Percentiles rank a stretch among this genome's conserved stretches.
Evolutionary conservation across 37 sponge, comb jelly and placozoan genomes (phyloP).

Genomic region (Axinella damicornis): DNA sequence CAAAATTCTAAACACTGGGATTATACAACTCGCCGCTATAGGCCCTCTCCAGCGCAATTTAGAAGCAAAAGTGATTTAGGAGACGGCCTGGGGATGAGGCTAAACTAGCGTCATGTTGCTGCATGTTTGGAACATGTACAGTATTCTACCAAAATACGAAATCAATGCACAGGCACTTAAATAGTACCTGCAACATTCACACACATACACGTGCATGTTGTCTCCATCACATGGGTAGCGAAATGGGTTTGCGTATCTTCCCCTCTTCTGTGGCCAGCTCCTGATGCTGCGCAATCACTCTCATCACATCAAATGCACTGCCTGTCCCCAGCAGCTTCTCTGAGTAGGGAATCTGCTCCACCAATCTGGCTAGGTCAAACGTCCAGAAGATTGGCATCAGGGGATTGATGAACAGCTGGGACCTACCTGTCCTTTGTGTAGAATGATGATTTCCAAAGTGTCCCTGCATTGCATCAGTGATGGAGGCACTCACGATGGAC

Average conservation of each 20-base stretch:
- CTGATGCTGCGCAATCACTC: constrained; percentile 46
- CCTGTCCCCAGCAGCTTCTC: constrained; percentile 30
- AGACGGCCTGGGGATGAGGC: too few species aligned
- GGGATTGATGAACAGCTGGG: constrained; percentile 80
- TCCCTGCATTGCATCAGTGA: constrained; percentile 65
- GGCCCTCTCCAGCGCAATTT: too few species aligned
- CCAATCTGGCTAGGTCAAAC: constrained; percentile 50
- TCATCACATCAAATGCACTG: constrained; percentile 19
- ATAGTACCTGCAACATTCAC: too few species aligned
- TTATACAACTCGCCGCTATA: too few species aligned
- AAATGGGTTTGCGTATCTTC: constrained; percentile 29
- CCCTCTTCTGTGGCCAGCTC: neutral
- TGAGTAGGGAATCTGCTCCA: constrained; percentile 59
- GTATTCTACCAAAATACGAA: too few species aligned
- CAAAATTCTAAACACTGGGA: too few species aligned
- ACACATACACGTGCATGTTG: too few species aligned
- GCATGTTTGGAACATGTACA: too few species aligned
- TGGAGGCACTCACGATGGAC: constrained; percentile 81
- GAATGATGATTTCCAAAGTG: constrained; percentile 75
- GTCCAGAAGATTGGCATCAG: constrained; percentile 81
- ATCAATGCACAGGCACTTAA: too few species aligned
- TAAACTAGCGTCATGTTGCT: too few species aligned
- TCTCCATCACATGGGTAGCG: constrained; percentile 70
- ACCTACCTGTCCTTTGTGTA: constrained; percentile 55
- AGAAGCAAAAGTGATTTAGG: too few species aligned